Percentiles rank a stretch among this genome's conserved stretches.
phyloP scores from a whole-genome alignment of 1,140 invertebrate genomes.

The Conus betulinus region DNA sequence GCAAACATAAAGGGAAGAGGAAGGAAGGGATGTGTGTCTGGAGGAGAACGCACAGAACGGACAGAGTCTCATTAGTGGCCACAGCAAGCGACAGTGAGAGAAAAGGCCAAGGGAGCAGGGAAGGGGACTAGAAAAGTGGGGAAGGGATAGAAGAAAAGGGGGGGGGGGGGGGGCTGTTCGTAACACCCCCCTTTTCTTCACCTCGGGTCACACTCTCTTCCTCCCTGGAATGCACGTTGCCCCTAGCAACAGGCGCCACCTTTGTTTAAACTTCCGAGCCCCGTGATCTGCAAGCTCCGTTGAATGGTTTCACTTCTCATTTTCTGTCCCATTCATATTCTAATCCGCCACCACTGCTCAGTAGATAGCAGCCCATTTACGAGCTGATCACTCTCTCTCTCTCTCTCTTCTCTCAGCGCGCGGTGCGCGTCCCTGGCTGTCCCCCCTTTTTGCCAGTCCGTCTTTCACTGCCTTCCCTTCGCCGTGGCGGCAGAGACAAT shows the following conservation, averaged over 20 bases:
- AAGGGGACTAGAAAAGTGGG: too few relatives aligned
- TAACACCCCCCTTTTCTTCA: too few relatives aligned
- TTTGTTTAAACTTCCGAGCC: conserved; percentile 3
- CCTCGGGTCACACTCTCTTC: not conserved
- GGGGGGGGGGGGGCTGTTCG: too few relatives aligned
- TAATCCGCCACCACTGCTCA: not conserved
- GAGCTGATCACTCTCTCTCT: not conserved
- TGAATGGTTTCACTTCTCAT: conserved; percentile 3
- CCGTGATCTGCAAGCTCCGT: not conserved
- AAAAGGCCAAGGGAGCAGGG: not conserved
- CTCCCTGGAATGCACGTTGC: not conserved
- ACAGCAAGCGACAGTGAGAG: not conserved
- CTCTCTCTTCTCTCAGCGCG: not conserved
- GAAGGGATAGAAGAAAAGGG: too few relatives aligned
- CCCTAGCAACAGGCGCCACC: conserved; percentile 5
- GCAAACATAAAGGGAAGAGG: not conserved
- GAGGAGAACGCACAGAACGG: too few relatives aligned
- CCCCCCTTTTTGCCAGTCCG: not conserved
- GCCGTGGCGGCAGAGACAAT: not conserved
- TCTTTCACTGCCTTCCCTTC: not conserved
- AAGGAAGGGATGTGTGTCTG: not conserved
- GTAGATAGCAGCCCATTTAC: not conserved
- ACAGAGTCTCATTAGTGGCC: not conserved
- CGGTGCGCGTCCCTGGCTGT: not conserved
- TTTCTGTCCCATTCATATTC: conserved; percentile 7